Percentiles rank a stretch among this genome's conserved stretches.
These are phyloP conservation scores for Nothobranchius kuhntae DNA, from an alignment of 2,113 vertebrate genomes.

Conservation along the genomic window DNA sequence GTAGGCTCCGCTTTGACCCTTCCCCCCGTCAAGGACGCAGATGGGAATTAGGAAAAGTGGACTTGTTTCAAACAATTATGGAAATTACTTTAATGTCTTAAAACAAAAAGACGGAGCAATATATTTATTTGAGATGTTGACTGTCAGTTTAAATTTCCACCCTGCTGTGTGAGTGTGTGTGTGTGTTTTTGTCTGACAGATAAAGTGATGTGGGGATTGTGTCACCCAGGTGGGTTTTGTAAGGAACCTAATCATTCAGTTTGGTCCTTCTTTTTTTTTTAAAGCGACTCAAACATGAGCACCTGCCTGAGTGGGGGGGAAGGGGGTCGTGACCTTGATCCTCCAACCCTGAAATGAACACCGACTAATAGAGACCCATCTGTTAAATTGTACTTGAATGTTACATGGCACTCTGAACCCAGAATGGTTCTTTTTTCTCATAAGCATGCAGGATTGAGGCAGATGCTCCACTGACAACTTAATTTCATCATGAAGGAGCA, in stretches of 20 bases:
- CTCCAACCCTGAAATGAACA: conserved; percentile 77
- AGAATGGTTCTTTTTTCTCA: conserved; percentile 71
- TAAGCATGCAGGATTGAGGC: conserved; percentile 81
- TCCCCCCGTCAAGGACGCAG: conserved; percentile 85
- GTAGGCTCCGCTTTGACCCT: conserved; percentile 77
- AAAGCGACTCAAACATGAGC: conserved; percentile 75
- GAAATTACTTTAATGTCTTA: conserved; percentile 92
- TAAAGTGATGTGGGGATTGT: conserved; percentile 40
- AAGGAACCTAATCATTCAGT: conserved; percentile 63
- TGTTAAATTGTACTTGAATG: conserved; percentile 84
- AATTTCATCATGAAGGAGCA: conserved; percentile 75
- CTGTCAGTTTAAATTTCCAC: conserved; percentile 85
- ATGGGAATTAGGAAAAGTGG: conserved; percentile 90
- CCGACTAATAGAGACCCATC: conserved; percentile 76
- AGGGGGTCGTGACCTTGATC: conserved; percentile 74
- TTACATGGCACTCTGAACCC: conserved; percentile 78
- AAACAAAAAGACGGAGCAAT: conserved; percentile 80
- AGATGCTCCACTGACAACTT: conserved; percentile 85
- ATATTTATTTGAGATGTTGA: conserved; percentile 83
- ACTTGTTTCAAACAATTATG: conserved; percentile 91
- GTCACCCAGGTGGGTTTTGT: conserved; percentile 74
- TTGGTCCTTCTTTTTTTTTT: conserved; percentile 56
- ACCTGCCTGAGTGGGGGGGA: conserved; percentile 75
- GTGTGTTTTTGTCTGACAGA: conserved; percentile 41
- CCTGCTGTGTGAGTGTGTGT: conserved; percentile 53